Evolutionary conservation across 2,888 invertebrate species (phyloP), one percentile per base, ranked within the genome.

Genomic region (Siphonodentalium dalli): DNA sequence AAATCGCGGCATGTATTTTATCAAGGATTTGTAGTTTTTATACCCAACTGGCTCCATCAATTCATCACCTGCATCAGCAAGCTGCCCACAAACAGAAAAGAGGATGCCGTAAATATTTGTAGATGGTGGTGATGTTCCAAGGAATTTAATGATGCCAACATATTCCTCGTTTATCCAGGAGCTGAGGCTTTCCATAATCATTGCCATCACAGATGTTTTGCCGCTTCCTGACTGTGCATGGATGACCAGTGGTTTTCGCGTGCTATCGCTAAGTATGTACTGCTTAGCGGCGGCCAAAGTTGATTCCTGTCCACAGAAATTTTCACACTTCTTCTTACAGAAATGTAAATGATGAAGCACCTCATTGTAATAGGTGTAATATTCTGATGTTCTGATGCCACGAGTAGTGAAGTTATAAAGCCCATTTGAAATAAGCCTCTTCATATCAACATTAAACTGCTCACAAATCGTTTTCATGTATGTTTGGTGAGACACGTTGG

Each of bases 271-370:
- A 11, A 63, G 37, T 9, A 71, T 59, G 38, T 69, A 70, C 3
- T 52, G 33, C 44, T 64, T 61, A 1, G 61, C 64, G 24, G 49
- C 48, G 13, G 50, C 33, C 23, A 65, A 43, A 15, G 61, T 54
- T 61, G 61, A 66, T 24, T 70, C 62, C 50, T 69, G 73, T 7
- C 79, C 79, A 59, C 73, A 72, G 59, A 79, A 79, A 2, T 66
- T 60, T 34, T 67, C 65, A 53, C 73, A 73, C 47, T 79, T 77
- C 9, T 48, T 39, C 15, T 63, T 54, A 55, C 72, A 73, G 58
- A 78, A 75, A 18, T 69, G 66, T 1, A 75, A 63, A 49, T 78
- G 78, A 53, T 79, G 78, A 4, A 76, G 59, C 9, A 71, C 57
- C 44, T 79, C 78, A 24, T 68, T 63, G 33, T 68, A 72, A 20